A percentile compares a stretch with the other conserved stretches of the same genome.
Conservation (phyloP, 2,888 invertebrate genomes). For the Tetranychus piercei region DNA sequence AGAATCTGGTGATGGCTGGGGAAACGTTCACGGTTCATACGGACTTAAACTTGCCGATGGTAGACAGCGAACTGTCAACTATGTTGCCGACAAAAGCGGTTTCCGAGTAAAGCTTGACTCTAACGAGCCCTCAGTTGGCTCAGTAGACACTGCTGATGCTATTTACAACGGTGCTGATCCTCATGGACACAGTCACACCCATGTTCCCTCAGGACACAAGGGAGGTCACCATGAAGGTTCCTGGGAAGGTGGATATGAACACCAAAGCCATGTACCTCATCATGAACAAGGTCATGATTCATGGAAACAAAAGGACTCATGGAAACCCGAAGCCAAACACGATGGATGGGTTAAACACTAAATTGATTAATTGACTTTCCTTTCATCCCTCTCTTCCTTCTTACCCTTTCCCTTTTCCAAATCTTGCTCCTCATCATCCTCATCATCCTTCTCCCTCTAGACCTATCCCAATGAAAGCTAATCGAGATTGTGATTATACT, state of each 20-base stretch:
- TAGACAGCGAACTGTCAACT: not conserved
- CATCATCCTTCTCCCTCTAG: not conserved
- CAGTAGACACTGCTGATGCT: conserved; percentile 21
- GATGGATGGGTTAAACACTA: not conserved
- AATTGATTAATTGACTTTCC: not conserved
- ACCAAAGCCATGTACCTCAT: not conserved
- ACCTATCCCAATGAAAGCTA: too few relatives aligned
- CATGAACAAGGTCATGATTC: not conserved
- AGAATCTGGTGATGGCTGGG: conserved; percentile 7
- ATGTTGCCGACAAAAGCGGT: conserved; percentile 1
- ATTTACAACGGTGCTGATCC: conserved; percentile 16
- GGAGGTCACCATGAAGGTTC: not conserved
- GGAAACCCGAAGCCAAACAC: not conserved
- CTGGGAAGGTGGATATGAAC: not conserved
- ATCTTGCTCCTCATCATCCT: not conserved
- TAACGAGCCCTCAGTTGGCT: not conserved
- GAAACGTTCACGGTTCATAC: not conserved
- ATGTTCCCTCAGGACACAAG: conserved; percentile 13
- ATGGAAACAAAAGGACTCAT: not conserved
- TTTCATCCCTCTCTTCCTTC: not conserved
- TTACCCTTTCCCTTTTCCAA: not conserved
- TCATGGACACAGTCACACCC: conserved; percentile 11
- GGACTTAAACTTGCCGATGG: conserved; percentile 7
- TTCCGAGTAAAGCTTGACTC: not conserved
- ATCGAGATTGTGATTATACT: too few relatives aligned